Percentiles rank a stretch among this genome's conserved stretches.
Evolutionary conservation across 2,888 invertebrate species (phyloP).

Genomic region (Pristionchus japonicus): DNA sequence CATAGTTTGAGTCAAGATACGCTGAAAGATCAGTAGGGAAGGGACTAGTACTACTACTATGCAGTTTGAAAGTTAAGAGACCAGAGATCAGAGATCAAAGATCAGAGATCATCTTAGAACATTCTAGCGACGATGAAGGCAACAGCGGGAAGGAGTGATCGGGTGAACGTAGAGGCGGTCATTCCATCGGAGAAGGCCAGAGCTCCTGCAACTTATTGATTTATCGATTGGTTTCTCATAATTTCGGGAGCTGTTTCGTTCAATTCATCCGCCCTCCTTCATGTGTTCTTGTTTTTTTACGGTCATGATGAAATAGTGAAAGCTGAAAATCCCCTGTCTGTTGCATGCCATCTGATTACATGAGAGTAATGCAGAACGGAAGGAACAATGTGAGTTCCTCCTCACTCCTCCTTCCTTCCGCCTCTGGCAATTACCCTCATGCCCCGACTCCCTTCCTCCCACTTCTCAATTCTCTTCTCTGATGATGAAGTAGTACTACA

Average conservation of each 20-base stretch:
- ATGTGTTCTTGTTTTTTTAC: too few relatives aligned
- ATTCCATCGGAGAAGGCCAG: conserved; percentile 38
- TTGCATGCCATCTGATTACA: too few relatives aligned
- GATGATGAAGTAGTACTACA: background rate
- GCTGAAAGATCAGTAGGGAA: background rate
- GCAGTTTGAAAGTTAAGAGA: background rate
- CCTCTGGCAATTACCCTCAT: background rate
- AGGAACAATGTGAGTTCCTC: too few relatives aligned
- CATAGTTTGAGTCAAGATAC: too few relatives aligned
- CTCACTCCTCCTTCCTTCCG: background rate
- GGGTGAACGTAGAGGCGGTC: background rate
- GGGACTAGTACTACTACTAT: background rate
- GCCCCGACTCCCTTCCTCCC: background rate
- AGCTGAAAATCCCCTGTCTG: too few relatives aligned
- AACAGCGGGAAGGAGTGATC: background rate
- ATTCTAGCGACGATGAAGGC: background rate
- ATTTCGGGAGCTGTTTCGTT: too few relatives aligned
- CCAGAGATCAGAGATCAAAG: background rate
- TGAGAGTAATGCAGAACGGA: background rate
- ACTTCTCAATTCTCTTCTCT: background rate
- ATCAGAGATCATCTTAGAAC: background rate
- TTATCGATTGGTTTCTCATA: too few relatives aligned
- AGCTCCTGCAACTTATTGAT: conserved; percentile 2
- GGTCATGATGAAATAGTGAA: too few relatives aligned
- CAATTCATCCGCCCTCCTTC: too few relatives aligned